Base-by-base conservation (phyloP, 2,113 vertebrate genomes). In the Mormyrus iriodes region DNA sequence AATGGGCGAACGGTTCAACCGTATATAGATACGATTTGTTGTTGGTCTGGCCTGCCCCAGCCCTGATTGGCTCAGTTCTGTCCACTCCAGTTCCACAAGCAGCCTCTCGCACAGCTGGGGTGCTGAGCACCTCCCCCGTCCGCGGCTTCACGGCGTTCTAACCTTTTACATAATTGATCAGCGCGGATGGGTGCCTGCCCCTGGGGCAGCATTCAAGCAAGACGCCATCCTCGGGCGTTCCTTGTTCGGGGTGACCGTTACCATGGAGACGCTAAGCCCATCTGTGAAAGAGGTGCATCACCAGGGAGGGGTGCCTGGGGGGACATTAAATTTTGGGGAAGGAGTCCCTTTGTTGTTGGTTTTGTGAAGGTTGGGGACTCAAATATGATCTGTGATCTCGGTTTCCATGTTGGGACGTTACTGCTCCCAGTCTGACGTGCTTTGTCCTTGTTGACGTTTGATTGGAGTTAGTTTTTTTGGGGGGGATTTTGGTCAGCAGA, bases 191-290 rank as follows among this genome's bases (percentile, higher is more conserved):
- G 49, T 27, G 46, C 44, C 44, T 86, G 53, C 19, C 73, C 69
- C 85, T n/a, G 19, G 85, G 88, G 86, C 55, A 52, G 27, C 27
- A 65, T 76, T 87, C 55, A 39, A 58, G 55, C 69, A 55, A 79
- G 58, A 39, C 85, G n/a, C 79, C 90, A 88, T 91, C 89, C 73
- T 86, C 35, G 31, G 92, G 91, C 93, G 93, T 94, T 93, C 88
- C 85, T 31, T 88, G 91, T 94, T 92, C 61, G n/a, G 91, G 88
- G 91, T 89, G 92, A 93, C 92, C 86, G 93, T 94, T 93, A 91
- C 91, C 93, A 94, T 92, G 93, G 94, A 92, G 90, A 95, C 91
- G 86, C 91, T 85, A 89, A 91, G 89, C 91, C 52, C 51, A 21
- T 90, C 88, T 87, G 92, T 93, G 92, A 90, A 69, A 89, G 88